Conservation (phyloP, 1,140 invertebrate genomes). For the Zaprionus camerounensis region DNA sequence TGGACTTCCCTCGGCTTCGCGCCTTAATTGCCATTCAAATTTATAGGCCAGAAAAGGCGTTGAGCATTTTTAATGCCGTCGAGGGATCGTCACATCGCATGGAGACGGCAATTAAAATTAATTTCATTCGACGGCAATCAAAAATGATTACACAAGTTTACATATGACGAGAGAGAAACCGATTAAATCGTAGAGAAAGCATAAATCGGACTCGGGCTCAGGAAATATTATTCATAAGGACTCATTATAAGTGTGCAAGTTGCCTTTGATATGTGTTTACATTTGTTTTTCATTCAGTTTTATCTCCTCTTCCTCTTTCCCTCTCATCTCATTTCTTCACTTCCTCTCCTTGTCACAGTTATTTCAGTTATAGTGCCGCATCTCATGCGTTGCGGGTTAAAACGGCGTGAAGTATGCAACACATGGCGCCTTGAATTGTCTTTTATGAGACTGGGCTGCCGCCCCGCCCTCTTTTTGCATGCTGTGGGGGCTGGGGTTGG, state of each 20-base stretch:
- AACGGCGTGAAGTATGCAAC: constrained; percentile 80
- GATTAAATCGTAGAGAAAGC: constrained; percentile 4
- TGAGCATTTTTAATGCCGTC: constrained; percentile 51
- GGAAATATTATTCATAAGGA: constrained; percentile 4
- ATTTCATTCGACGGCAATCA: constrained; percentile 37
- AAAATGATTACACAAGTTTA: constrained; percentile 21
- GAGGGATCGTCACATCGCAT: constrained; percentile 32
- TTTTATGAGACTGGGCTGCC: constrained; percentile 51
- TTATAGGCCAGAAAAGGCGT: constrained; percentile 66
- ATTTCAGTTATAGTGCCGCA: constrained; percentile 32
- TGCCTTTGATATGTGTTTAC: not conserved
- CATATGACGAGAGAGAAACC: constrained; percentile 1
- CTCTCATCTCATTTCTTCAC: no score
- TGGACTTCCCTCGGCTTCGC: not conserved
- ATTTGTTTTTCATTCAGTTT: not conserved
- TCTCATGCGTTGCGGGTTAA: constrained; percentile 66
- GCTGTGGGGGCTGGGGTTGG: constrained; percentile 14
- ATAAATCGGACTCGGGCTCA: not conserved
- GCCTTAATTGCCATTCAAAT: constrained; percentile 63
- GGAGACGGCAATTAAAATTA: constrained; percentile 49
- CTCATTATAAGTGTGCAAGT: not conserved
- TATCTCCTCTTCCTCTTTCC: not conserved
- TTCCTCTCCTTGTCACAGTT: not conserved
- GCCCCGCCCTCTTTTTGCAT: constrained; percentile 36
- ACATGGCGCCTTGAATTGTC: constrained; percentile 74